These are phyloP conservation scores for Apocheima hispidaria DNA, from an alignment of 2,888 invertebrate species.

Conservation along the genomic window DNA sequence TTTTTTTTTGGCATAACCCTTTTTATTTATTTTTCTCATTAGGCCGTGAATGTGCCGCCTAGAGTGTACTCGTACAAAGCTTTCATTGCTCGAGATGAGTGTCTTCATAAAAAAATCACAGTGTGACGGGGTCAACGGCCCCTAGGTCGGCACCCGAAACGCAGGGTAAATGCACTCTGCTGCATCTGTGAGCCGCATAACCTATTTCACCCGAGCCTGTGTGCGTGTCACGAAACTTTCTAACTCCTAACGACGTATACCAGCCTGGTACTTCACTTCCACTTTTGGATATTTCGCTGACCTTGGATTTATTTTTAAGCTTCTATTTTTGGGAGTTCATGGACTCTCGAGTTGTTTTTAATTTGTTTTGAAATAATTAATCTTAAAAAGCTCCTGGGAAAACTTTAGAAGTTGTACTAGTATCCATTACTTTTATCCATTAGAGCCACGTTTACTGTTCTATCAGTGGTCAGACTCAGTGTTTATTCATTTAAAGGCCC, in stretches of 20 bases:
- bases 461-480: background rate
- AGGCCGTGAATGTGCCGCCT: background rate
- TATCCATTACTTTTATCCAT: too few species aligned
- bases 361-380: slow-evolving; percentile 1
- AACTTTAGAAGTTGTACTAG: background rate
- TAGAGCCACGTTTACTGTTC: background rate
- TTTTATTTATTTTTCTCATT: background rate
- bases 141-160: slow-evolving; percentile 65
- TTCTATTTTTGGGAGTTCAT: slow-evolving; percentile 26
- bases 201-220: slow-evolving; percentile 37
- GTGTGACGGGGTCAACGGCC: slow-evolving; percentile 60
- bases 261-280: slow-evolving; percentile 46
- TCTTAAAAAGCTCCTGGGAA: background rate
- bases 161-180: slow-evolving; percentile 70
- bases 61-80: slow-evolving; percentile 43
- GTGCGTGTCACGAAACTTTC: slow-evolving; percentile 52
- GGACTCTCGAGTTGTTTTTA: background rate
- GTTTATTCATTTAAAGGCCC: too few species aligned
- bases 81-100: slow-evolving; percentile 50
- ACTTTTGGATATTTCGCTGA: slow-evolving; percentile 42
- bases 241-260: slow-evolving; percentile 42
- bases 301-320: slow-evolving; percentile 37
- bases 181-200: slow-evolving; percentile 49
- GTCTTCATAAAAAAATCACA: slow-evolving; percentile 71
- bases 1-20: too few species aligned